Conservation (phyloP, 2,113 vertebrate species). For the Phalacrocorax aristotelis region DNA sequence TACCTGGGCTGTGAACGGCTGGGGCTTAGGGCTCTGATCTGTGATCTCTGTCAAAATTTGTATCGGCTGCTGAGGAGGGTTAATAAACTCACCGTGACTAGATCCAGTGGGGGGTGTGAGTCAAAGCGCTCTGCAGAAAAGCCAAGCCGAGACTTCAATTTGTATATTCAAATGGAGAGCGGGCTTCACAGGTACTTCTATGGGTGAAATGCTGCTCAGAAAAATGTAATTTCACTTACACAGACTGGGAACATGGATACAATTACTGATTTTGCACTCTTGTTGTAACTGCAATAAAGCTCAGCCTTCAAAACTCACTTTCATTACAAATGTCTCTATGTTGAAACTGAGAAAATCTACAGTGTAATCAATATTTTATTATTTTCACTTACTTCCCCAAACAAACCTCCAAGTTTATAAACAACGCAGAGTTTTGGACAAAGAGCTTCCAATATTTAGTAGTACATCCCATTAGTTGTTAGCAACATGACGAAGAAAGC, state of each 20-base stretch:
- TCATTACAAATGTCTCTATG: rapidly evolving
- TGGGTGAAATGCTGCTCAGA: neutral
- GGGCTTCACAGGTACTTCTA: rapidly evolving
- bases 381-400: neutral
- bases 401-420: neutral
- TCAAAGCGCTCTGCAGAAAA: too few relatives aligned
- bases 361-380: neutral
- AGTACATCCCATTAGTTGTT: neutral
- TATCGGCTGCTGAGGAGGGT: neutral
- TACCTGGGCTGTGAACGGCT: rapidly evolving
- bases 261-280: neutral
- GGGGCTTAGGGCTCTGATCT: neutral
- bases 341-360: neutral
- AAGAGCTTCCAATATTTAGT: neutral
- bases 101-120: neutral
- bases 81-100: neutral
- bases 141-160: rapidly evolving
- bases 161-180: neutral
- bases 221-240: neutral
- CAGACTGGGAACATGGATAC: neutral
- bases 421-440: neutral
- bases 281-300: neutral
- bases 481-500: neutral
- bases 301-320: neutral
- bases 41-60: neutral